These are phyloP conservation scores for Sprattus sprattus DNA, from an alignment of 2,113 vertebrate genomes.

Conservation along the genomic window DNA sequence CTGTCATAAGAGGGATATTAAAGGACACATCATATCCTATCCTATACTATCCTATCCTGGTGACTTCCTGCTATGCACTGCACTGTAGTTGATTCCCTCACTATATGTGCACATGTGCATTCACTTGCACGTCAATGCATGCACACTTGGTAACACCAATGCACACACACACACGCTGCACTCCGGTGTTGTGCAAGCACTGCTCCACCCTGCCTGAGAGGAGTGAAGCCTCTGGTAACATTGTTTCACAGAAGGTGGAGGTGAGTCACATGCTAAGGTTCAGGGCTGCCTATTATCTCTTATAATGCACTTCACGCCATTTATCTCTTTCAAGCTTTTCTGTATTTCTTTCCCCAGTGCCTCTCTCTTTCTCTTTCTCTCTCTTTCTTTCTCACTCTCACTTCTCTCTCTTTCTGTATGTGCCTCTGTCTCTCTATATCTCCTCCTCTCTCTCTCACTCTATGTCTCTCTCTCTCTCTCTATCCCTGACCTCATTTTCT, in stretches of 20 bases:
- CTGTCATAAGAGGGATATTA: background rate
- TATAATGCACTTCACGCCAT: background rate
- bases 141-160: background rate
- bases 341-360: background rate
- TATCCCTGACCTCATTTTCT: slow-evolving; percentile 21
- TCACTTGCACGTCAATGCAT: background rate
- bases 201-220: background rate
- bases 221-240: slow-evolving; percentile 18
- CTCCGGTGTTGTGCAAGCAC: background rate
- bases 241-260: background rate
- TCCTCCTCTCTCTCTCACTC: background rate
- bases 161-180: background rate
- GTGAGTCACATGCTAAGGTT: background rate
- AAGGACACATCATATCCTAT: background rate
- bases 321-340: background rate
- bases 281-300: background rate
- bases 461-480: background rate
- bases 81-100: background rate
- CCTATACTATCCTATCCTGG: background rate
- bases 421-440: background rate
- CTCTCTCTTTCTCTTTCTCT: background rate
- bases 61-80: background rate
- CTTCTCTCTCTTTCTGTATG: background rate
- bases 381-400: background rate
- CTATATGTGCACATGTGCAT: background rate